These are phyloP conservation scores for Tineola bisselliella DNA, from an alignment of 2,888 invertebrate genomes.

Conservation along the genomic window DNA sequence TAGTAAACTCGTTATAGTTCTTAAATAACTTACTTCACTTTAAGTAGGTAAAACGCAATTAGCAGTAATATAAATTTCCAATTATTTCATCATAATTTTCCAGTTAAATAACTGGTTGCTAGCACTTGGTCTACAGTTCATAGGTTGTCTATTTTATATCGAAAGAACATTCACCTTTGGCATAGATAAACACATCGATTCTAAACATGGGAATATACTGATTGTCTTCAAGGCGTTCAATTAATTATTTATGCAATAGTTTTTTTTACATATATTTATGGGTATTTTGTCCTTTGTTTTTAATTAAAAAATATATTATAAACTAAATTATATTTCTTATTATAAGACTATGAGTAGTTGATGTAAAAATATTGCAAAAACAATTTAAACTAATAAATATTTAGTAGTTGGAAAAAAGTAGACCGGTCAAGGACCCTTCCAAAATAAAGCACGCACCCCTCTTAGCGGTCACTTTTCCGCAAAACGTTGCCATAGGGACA, in stretches of 20 bases:
- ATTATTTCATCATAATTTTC: too few species aligned
- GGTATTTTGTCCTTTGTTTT: too few species aligned
- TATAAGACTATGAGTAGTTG: too few species aligned
- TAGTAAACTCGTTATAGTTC: too few species aligned
- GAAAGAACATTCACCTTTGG: conserved; percentile 33
- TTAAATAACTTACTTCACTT: too few species aligned
- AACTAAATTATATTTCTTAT: too few species aligned
- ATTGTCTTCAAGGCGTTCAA: neutral
- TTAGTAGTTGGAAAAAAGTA: conserved; percentile 23
- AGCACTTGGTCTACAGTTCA: neutral
- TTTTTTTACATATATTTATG: neutral
- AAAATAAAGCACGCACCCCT: neutral
- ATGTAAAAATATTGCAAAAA: too few species aligned
- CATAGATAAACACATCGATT: conserved; percentile 28
- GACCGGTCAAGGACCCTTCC: conserved; percentile 37
- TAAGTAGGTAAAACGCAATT: too few species aligned
- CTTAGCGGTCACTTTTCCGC: conserved; percentile 33
- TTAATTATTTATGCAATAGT: neutral
- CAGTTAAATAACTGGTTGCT: neutral
- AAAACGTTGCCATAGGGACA: conserved; percentile 40
- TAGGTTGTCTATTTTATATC: neutral
- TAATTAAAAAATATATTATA: too few species aligned
- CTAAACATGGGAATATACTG: neutral
- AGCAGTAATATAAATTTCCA: too few species aligned
- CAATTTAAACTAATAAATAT: too few species aligned